Conservation (phyloP, 2,888 invertebrate genomes). For the Stratiomys singularior region DNA sequence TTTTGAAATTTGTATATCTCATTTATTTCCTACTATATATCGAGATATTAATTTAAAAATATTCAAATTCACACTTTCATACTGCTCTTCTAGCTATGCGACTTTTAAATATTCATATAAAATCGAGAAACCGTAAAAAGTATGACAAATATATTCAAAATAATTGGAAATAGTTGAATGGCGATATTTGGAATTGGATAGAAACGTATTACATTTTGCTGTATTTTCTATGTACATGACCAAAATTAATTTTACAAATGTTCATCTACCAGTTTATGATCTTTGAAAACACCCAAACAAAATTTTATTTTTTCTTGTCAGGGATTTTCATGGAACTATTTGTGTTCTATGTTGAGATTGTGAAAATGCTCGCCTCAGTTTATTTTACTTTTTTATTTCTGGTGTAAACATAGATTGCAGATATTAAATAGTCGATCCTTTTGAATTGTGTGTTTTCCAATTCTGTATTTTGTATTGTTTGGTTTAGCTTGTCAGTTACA, state of each 20-base stretch:
- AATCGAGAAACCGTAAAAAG: conserved; percentile 43
- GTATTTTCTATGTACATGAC: not conserved
- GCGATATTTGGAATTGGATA: not conserved
- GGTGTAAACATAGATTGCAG: not conserved
- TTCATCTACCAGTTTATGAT: not conserved
- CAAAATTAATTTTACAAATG: too few species aligned
- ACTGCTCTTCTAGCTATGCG: conserved; percentile 33
- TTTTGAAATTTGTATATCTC: conserved; percentile 9
- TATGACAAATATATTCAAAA: conserved; percentile 33
- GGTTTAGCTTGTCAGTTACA: conserved; percentile 20
- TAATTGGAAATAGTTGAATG: conserved; percentile 23
- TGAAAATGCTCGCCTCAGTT: not conserved
- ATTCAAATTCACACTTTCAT: conserved; percentile 20
- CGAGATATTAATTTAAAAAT: conserved; percentile 28
- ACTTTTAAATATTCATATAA: conserved; percentile 32
- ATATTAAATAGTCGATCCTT: conserved; percentile 3
- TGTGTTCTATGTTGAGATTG: conserved; percentile 4
- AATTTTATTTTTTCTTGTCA: conserved; percentile 18
- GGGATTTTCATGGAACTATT: not conserved
- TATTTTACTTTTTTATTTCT: not conserved
- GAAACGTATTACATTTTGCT: not conserved
- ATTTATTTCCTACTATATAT: conserved; percentile 19
- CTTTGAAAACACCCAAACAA: not conserved
- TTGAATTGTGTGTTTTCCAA: not conserved
- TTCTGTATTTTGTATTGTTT: conserved; percentile 10